Conservation (phyloP, 92 coral and sea anemone genomes). For the Ricordea florida region DNA sequence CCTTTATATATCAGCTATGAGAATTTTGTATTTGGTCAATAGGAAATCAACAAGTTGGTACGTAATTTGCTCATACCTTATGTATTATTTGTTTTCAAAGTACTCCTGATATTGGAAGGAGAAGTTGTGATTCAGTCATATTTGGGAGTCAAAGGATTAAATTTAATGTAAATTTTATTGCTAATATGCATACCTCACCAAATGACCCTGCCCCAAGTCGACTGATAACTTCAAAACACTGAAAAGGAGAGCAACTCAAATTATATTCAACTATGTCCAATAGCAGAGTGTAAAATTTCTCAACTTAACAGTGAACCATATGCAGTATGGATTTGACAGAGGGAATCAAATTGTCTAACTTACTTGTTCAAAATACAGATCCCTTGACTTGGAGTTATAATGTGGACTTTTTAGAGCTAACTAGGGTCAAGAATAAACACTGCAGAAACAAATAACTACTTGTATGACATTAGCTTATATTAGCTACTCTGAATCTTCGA, state of each 20-base stretch:
- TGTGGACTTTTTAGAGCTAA: constrained; percentile 91
- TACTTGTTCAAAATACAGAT: constrained; percentile 96
- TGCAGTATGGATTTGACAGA: too few relatives aligned
- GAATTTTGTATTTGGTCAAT: too few relatives aligned
- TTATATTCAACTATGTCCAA: not conserved
- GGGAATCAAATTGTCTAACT: not conserved
- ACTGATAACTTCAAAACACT: constrained; percentile 91
- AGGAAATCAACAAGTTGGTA: too few relatives aligned
- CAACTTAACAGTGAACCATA: too few relatives aligned
- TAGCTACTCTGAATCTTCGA: too few relatives aligned
- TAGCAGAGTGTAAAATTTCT: not conserved
- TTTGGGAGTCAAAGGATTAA: not conserved
- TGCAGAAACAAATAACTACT: too few relatives aligned
- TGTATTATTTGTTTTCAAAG: too few relatives aligned
- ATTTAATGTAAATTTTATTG: not conserved
- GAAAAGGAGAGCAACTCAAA: not conserved
- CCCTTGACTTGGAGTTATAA: constrained; percentile 78
- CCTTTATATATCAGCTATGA: too few relatives aligned
- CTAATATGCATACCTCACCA: constrained; percentile 80
- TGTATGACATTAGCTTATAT: too few relatives aligned
- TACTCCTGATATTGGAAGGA: too few relatives aligned
- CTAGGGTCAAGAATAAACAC: constrained; percentile 43
- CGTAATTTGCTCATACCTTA: too few relatives aligned
- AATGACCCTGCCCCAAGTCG: constrained; percentile 98
- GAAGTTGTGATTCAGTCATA: too few relatives aligned